Evolutionary conservation across 2,888 invertebrate genomes (phyloP).

Genomic region (Orthosia gracilis): DNA sequence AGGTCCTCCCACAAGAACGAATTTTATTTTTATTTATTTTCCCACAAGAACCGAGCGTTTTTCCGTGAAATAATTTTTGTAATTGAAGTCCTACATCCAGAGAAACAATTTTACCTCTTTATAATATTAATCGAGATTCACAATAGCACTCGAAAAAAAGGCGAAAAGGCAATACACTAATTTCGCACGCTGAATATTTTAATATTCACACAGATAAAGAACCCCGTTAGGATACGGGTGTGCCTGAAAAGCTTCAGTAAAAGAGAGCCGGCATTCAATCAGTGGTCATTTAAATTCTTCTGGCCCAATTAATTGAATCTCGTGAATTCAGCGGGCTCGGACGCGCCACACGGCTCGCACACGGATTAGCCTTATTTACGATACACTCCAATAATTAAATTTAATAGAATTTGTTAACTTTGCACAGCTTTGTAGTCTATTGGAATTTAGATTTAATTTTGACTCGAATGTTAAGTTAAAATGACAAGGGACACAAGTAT

Average conservation of each 20-base stretch:
- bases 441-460: neutral
- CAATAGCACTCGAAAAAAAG: too few species aligned
- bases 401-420: slow-evolving; percentile 33
- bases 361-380: slow-evolving; percentile 40
- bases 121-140: too few species aligned
- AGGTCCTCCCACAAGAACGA: too few species aligned
- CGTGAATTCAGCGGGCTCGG: slow-evolving; percentile 22
- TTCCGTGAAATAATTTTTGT: too few species aligned
- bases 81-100: too few species aligned
- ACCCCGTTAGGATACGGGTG: neutral
- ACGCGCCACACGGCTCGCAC: slow-evolving; percentile 19
- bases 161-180: too few species aligned
- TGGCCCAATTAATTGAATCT: slow-evolving; percentile 49
- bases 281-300: slow-evolving; percentile 46
- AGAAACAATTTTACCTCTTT: too few species aligned
- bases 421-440: slow-evolving; percentile 8
- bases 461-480: neutral
- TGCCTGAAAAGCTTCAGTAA: slow-evolving; percentile 4
- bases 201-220: neutral
- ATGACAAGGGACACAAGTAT: slow-evolving; percentile 7
- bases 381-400: slow-evolving; percentile 40
- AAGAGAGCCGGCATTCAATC: slow-evolving; percentile 34
- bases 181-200: neutral
- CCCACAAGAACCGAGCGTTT: too few species aligned
- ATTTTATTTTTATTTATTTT: too few species aligned